Percentiles rank a stretch among this genome's conserved stretches.
These are phyloP conservation scores for Acanthopleura granulata DNA, from an alignment of 2,888 invertebrate species.

Conservation along the genomic window DNA sequence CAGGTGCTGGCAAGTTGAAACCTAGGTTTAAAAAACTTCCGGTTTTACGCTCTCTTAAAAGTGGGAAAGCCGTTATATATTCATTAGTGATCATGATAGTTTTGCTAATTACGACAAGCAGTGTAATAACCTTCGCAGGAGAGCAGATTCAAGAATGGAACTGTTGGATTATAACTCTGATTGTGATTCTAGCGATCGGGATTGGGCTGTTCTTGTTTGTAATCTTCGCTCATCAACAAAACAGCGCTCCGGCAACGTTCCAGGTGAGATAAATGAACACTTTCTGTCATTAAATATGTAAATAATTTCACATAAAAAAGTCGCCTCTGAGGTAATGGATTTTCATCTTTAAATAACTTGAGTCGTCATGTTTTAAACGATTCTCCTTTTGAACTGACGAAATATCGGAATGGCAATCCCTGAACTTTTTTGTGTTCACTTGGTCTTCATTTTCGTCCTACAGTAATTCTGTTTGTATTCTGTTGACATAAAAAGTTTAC, in stretches of 20 bases:
- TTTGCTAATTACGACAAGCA: slow-evolving; percentile 68
- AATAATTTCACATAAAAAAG: too few species aligned
- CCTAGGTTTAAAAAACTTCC: slow-evolving; percentile 80
- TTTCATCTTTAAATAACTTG: neutral
- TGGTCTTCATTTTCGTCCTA: neutral
- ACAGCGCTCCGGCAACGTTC: slow-evolving; percentile 65
- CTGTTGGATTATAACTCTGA: slow-evolving; percentile 79
- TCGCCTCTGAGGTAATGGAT: too few species aligned
- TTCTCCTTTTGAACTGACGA: too few species aligned
- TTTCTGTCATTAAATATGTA: too few species aligned
- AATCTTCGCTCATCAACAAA: slow-evolving; percentile 69
- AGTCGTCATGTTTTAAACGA: too few species aligned
- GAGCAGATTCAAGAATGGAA: slow-evolving; percentile 72
- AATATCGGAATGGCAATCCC: too few species aligned
- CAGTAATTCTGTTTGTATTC: too few species aligned
- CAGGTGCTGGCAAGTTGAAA: slow-evolving; percentile 80
- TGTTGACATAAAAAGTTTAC: too few species aligned
- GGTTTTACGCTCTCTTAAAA: slow-evolving; percentile 81
- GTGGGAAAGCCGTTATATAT: slow-evolving; percentile 81
- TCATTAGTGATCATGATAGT: slow-evolving; percentile 74
- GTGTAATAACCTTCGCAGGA: slow-evolving; percentile 74
- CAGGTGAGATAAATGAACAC: slow-evolving; percentile 52
- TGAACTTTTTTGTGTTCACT: too few species aligned
- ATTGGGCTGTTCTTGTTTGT: slow-evolving; percentile 60
- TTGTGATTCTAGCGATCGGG: slow-evolving; percentile 55